phyloP scores from a whole-genome alignment of 2,113 vertebrate genomes.

The Oophaga pumilio region DNA sequence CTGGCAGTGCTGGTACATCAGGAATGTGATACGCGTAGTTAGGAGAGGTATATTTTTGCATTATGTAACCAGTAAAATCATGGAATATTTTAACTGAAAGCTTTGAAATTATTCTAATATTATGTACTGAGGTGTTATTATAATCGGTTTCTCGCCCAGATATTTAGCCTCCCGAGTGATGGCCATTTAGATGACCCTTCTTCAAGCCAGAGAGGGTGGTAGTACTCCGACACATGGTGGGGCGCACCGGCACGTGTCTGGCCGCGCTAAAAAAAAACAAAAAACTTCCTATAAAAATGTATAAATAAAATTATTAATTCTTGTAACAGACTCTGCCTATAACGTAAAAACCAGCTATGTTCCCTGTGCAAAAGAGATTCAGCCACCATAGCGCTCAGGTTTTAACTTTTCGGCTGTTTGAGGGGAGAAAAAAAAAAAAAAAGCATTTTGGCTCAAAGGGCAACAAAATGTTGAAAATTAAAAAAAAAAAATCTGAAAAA shows the following conservation, averaged over 20 bases:
- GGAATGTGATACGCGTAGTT: not conserved
- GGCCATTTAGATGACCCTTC: not conserved
- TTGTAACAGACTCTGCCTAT: not conserved
- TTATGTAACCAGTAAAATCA: not conserved
- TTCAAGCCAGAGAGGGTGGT: not conserved
- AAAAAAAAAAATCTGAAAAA: not conserved
- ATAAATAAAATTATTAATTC: not conserved
- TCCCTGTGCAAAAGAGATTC: conserved; percentile 15
- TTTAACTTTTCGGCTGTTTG: not conserved
- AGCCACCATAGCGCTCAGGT: not conserved
- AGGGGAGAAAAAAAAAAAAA: not conserved
- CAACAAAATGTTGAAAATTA: not conserved
- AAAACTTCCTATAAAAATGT: not conserved
- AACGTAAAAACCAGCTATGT: not conserved
- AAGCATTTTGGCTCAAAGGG: not conserved
- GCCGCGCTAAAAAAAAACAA: not conserved
- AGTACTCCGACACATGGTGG: too few relatives aligned
- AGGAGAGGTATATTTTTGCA: not conserved
- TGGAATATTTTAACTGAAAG: not conserved
- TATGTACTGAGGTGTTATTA: not conserved
- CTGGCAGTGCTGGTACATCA: not conserved
- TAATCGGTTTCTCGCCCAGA: too few relatives aligned
- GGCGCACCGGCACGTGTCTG: not conserved
- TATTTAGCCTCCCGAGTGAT: not conserved
- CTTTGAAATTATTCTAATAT: not conserved